Evolutionary conservation across 2,888 invertebrate species (phyloP).

Genomic region (Drosophila stalkeri): DNA sequence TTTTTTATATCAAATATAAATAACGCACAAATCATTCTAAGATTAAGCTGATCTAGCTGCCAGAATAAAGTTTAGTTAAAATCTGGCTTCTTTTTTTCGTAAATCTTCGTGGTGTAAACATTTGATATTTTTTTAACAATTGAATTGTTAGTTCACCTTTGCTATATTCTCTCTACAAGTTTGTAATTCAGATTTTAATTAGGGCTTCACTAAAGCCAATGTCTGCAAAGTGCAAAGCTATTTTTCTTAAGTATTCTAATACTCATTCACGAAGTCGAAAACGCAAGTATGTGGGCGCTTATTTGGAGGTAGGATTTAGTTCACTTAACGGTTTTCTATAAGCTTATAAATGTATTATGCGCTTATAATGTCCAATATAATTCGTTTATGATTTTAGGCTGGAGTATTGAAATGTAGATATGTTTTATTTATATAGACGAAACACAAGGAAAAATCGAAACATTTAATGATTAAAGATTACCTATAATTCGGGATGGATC

Average conservation of each 20-base stretch:
- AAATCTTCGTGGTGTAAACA: background rate
- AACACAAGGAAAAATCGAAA: background rate
- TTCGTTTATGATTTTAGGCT: background rate
- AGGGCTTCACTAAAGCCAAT: background rate
- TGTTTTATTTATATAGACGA: background rate
- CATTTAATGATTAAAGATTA: no score
- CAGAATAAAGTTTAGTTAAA: background rate
- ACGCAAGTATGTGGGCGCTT: background rate
- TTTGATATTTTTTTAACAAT: background rate
- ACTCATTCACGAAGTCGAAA: background rate
- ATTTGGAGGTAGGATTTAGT: no score
- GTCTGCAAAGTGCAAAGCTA: background rate
- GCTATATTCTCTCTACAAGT: background rate
- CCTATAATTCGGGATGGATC: background rate
- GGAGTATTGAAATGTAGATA: background rate
- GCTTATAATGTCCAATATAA: no score
- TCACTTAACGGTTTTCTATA: background rate
- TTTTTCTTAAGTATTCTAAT: background rate
- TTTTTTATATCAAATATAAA: slow-evolving; percentile 4
- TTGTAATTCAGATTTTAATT: background rate
- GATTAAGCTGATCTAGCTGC: background rate
- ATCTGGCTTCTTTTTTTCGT: background rate
- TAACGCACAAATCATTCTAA: slow-evolving; percentile 3
- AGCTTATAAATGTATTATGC: background rate
- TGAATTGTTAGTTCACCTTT: background rate